phyloP scores from a whole-genome alignment of 2,888 invertebrate genomes.

The Dimorphilus gyrociliatus region DNA sequence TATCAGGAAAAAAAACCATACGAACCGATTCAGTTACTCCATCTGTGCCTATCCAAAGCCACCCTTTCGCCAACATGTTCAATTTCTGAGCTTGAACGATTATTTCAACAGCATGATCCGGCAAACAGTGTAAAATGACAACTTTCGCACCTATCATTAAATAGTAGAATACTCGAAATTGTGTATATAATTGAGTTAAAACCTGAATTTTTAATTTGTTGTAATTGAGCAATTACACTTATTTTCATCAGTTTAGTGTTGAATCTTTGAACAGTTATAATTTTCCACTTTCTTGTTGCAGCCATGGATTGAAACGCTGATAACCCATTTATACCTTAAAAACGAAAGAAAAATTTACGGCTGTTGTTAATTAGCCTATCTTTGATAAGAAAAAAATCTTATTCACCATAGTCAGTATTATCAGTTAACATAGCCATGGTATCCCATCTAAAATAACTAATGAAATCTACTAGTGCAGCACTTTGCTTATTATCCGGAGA shows the following conservation, averaged over 20 bases:
- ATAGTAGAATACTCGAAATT: not conserved
- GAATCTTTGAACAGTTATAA: conserved; percentile 7
- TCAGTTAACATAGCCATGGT: conserved; percentile 7
- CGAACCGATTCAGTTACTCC: conserved; percentile 1
- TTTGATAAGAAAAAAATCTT: conserved; percentile 1
- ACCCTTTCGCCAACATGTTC: not conserved
- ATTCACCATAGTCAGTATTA: conserved; percentile 7
- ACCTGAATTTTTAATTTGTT: conserved; percentile 4
- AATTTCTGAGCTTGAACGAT: not conserved
- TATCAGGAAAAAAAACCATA: not conserved
- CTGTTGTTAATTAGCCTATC: not conserved
- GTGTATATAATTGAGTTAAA: too few species aligned
- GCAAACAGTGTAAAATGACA: conserved; percentile 1
- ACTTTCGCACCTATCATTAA: conserved; percentile 1
- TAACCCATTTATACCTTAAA: conserved; percentile 7
- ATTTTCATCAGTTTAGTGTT: conserved; percentile 2
- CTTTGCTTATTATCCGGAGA: conserved; percentile 6
- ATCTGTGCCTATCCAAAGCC: conserved; percentile 1
- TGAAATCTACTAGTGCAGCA: conserved; percentile 5
- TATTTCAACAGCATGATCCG: not conserved
- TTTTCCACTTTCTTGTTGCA: conserved; percentile 4
- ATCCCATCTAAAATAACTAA: conserved; percentile 7
- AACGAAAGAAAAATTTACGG: not conserved
- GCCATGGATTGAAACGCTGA: conserved; percentile 6
- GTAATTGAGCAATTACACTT: conserved; percentile 4